Evolutionary conservation across 1,140 invertebrate species (phyloP), one percentile per base, ranked within the genome.

Genomic region (Spodoptera frugiperda): DNA sequence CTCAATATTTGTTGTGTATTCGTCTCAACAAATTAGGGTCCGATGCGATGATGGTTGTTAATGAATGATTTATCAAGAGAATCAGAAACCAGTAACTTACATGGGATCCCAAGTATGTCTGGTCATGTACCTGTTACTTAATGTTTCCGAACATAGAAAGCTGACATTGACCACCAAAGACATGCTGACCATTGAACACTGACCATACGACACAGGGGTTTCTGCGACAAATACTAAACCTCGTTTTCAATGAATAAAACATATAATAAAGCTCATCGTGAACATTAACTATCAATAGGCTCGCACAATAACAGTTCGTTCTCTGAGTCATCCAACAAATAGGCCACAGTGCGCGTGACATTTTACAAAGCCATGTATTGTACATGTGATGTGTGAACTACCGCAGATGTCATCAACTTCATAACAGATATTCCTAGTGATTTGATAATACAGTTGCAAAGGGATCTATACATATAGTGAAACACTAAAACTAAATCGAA

Each of bases 361-460:
- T 63, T 63, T 63, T 11, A 63, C 59, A 63, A 63, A 63, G 33
- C 59, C n/a, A 63, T 63, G 15, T 2, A 44, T 44, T 15, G 59
- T 44, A 63, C 25, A 39, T 39, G 33, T 39, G 33, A 39, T 19
- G 44, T 11, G n/a, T 33, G 33, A 44, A 63, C 15, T 63, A 33
- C 10, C 10, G 59, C 8, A 15, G 33, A 17, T 63, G 33, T 44
- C 14, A 44, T 63, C 59, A 63, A 63, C 44, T 63, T 63, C 33
- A 17, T 63, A 63, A 44, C 9, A 15, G 15, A 44, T 63, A 61
- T 39, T 61, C 17, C 3, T 61, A 9, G 6, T 11, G 6, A 19
- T 14, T 33, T 39, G 8, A 15, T 14, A 57, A 30, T 30, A 4
- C 12, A n/a, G 14, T 39, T 11, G 8, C 39, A 46, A 63, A 17